Base-by-base conservation (phyloP, 1,140 invertebrate species). In the Drosophila truncata region DNA sequence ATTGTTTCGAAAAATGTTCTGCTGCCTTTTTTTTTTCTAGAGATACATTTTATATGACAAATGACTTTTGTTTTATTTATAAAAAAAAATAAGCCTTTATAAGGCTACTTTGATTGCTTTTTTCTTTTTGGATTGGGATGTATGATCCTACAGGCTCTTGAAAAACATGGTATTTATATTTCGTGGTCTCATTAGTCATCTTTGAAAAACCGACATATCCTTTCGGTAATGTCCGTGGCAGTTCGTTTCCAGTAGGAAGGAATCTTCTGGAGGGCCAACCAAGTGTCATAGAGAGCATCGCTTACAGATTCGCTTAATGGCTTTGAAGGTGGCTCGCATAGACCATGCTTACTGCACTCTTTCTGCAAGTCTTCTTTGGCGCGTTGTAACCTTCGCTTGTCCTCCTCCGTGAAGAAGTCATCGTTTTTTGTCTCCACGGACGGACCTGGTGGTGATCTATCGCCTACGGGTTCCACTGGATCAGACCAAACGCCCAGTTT, bases 281-380 rank as follows among this genome's bases (percentile, higher is more conserved):
- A 35, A 14, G 49, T 81, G 29, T 75, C 77, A 10, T 78, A 70
- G 64, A 82, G 73, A 3, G 72, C 84, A 2, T 88, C 69, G 8
- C 18, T 46, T 18, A 72, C 18, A 9, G 35, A 37, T 63, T 90
- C 78, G 1, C 57, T 55, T 16, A 60, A 57, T 14, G 73, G 10
- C 20, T 70, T 85, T 3, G 60, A 49, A 11, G 44, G 46, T 0
- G 52, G 29, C 1, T 71, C 23, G 10, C 52, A 63, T 4, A 59
- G 46, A 39, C 64, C 47, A 1, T 35, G 42, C 16, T 62, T 59
- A 0, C 25, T 42, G 14, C 81, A 88, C 23, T 65, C 70, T 4
- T 59, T 18, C 13, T 67, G 62, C 2, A 85, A 13, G 6, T 79
- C 55, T 16, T 85, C 63, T 16, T 60, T 35, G 9, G 67, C 57